phyloP scores from a whole-genome alignment of 1,140 invertebrate genomes.

The Dendroctonus ponderosae region DNA sequence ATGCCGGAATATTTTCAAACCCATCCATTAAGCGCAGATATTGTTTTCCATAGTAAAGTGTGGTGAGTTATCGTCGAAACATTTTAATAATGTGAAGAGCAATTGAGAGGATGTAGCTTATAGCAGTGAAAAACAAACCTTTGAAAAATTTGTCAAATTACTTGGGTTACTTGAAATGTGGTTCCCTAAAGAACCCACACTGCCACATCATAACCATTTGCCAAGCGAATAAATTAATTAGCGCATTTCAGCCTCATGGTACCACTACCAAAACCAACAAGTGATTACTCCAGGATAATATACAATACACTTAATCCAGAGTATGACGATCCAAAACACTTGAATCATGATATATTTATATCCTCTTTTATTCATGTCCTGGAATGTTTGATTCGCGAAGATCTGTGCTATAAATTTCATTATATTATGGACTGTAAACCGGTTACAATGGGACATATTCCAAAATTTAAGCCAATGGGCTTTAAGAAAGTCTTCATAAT shows the following conservation, averaged over 20 bases:
- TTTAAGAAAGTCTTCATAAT: background rate
- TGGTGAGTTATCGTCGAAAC: conserved; percentile 37
- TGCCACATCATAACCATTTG: too few species aligned
- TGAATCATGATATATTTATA: background rate
- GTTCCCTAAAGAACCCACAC: too few species aligned
- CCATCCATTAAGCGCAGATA: conserved; percentile 46
- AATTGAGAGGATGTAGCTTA: too few species aligned
- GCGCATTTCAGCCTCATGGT: background rate
- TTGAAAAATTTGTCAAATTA: background rate
- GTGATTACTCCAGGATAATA: background rate
- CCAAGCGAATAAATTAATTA: too few species aligned
- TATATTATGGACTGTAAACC: conserved; percentile 12
- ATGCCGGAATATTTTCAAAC: conserved; percentile 58
- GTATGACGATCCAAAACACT: conserved; percentile 47
- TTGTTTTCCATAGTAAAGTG: conserved; percentile 42
- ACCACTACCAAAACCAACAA: conserved; percentile 4
- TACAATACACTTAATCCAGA: conserved; percentile 1
- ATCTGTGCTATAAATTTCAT: background rate
- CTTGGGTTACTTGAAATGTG: too few species aligned
- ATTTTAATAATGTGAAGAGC: too few species aligned
- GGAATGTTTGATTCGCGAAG: background rate
- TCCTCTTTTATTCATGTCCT: conserved; percentile 25
- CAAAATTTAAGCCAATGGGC: conserved; percentile 41
- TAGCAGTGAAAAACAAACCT: background rate
- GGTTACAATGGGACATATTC: background rate